A percentile compares a stretch with the other conserved stretches of the same genome.
phyloP scores from a whole-genome alignment of 2,113 vertebrate genomes.

The Andinoacara biseriatus region DNA sequence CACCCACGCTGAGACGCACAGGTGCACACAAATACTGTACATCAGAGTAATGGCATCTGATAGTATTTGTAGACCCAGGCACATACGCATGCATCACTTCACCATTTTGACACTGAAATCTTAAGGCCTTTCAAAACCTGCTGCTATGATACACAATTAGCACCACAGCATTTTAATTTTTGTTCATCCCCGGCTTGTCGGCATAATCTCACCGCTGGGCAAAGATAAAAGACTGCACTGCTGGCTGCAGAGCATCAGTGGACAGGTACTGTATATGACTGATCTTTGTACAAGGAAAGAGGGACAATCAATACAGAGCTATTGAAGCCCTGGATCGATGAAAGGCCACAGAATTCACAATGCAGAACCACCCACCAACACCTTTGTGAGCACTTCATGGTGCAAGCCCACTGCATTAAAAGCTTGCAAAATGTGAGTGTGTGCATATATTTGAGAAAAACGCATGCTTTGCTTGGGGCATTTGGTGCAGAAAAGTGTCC shows the following conservation, averaged over 20 bases:
- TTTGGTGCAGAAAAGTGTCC: background rate
- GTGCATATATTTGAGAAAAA: slow-evolving; percentile 5
- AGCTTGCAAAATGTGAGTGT: slow-evolving; percentile 17
- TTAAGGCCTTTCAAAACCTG: slow-evolving; percentile 12
- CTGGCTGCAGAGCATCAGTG: slow-evolving; percentile 18
- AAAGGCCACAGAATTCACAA: slow-evolving; percentile 65
- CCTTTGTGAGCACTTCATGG: slow-evolving; percentile 17
- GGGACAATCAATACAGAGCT: slow-evolving; percentile 62
- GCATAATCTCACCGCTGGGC: slow-evolving; percentile 1
- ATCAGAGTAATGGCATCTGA: slow-evolving; percentile 48
- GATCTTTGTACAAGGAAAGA: slow-evolving; percentile 60
- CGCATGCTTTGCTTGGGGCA: background rate
- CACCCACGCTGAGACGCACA: slow-evolving; percentile 14
- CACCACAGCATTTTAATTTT: slow-evolving; percentile 19
- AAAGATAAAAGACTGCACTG: slow-evolving; percentile 6
- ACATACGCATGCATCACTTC: background rate
- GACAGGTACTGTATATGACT: slow-evolving; percentile 55
- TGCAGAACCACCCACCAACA: slow-evolving; percentile 42
- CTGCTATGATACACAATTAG: slow-evolving; percentile 15
- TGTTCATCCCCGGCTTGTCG: background rate
- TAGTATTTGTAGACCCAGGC: slow-evolving; percentile 26
- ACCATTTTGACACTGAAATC: slow-evolving; percentile 20
- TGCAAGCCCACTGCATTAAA: slow-evolving; percentile 39
- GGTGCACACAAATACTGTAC: slow-evolving; percentile 30
- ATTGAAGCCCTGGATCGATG: slow-evolving; percentile 57